Evolutionary conservation across 2,888 invertebrate species (phyloP).

Genomic region (Cenopis cana): DNA sequence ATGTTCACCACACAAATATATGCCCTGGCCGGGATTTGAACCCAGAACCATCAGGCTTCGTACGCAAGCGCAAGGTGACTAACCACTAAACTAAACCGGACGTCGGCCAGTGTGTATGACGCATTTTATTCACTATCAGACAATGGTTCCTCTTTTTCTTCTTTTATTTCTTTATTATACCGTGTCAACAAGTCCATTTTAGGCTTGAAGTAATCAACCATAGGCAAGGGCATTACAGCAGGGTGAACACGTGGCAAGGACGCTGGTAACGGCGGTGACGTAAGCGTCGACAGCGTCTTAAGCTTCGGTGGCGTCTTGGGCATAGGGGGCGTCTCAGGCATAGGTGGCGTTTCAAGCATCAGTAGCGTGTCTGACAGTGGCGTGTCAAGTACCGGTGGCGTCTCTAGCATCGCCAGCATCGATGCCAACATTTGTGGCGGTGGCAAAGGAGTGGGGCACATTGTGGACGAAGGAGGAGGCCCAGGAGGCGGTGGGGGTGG

Average conservation of each 20-base stretch:
- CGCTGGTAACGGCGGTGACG: not conserved
- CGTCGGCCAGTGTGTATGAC: too few species aligned
- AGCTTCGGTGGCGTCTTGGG: too few species aligned
- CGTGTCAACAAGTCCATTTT: not conserved
- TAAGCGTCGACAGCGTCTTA: too few species aligned
- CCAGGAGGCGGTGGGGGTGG: not conserved
- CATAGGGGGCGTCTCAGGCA: too few species aligned
- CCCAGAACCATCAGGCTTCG: too few species aligned
- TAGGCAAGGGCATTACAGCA: not conserved
- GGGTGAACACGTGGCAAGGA: conserved; percentile 1
- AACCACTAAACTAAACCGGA: too few species aligned
- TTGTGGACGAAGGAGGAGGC: not conserved
- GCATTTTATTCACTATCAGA: too few species aligned
- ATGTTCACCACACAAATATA: too few species aligned
- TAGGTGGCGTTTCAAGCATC: too few species aligned
- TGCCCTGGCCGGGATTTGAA: too few species aligned
- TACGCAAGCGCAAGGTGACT: too few species aligned
- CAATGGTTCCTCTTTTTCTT: not conserved
- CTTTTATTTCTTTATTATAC: conserved; percentile 1
- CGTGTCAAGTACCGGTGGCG: not conserved
- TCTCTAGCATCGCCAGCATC: not conserved
- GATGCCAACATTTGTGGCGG: not conserved
- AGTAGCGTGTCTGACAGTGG: too few species aligned
- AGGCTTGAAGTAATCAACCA: conserved; percentile 14
- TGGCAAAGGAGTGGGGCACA: not conserved